Evolutionary conservation across 2,888 invertebrate genomes (phyloP), one percentile per base, ranked within the genome.

Genomic region (Tillus elongatus): DNA sequence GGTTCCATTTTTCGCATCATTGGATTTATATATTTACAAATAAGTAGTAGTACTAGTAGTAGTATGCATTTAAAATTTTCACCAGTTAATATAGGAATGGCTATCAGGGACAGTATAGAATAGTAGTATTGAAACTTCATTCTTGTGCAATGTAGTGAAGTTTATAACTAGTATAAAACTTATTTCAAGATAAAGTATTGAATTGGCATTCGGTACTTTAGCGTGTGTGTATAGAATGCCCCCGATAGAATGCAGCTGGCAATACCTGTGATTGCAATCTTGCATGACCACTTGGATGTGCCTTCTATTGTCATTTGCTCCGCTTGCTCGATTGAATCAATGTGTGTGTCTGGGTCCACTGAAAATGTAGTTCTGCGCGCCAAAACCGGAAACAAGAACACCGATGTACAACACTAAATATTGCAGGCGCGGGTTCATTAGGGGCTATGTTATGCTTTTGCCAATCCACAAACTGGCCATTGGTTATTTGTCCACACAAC

Each of bases 231-330:
- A 19, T 19, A n/a, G 6, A 6, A 36, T 40, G 41, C 12, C 50
- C 52, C 56, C 56, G 52, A 64, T 66, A 67, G 67, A 67, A 66
- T 66, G 67, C 66, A 66, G 67, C 66, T 61, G 58, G 58, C 60
- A 65, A 64, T 84, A 95, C 93, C 93, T 91, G 93, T 95, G 69
- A 95, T 93, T 72, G 92, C 92, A 78, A 95, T 91, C 84, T 95
- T 95, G 83, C 92, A 92, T 72, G 93, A 93, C 95, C 95, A 95
- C 77, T 95, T 93, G 71, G 93, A 93, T 64, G 93, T 95, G 73
- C 95, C 95, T 76, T 93, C 93, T 70, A 95, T 88, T 72, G 95
- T 93, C 76, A 89, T 85, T 76, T 85, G 86, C 77, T 95, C 89
- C 68, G 92, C 91, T 75, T 92, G 91, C 75, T 92, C 91, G 74